These are phyloP conservation scores for Cephus cinctus DNA, from an alignment of 1,140 invertebrate species.

Conservation along the genomic window DNA sequence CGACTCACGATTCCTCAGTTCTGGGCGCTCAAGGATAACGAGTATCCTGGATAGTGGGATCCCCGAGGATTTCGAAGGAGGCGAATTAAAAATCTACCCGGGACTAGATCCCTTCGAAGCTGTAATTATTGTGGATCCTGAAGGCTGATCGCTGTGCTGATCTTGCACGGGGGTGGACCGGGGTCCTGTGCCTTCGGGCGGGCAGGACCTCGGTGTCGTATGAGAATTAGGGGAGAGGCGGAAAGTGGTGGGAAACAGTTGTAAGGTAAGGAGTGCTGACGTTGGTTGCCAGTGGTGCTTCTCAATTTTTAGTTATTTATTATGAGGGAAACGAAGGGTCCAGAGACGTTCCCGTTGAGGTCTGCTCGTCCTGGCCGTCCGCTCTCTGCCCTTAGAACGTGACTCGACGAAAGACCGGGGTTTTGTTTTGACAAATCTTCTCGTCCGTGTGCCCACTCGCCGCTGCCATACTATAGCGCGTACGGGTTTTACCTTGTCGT, in stretches of 20 bases:
- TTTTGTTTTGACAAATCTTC: constrained; percentile 48
- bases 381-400: constrained; percentile 28
- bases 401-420: constrained; percentile 40
- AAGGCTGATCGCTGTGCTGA: constrained; percentile 18
- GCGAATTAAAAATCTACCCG: too few relatives aligned
- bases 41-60: constrained; percentile 44
- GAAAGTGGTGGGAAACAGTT: constrained; percentile 13
- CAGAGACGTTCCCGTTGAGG: not conserved
- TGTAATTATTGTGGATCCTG: constrained; percentile 39
- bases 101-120: constrained; percentile 17
- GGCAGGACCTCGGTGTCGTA: too few relatives aligned
- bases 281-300: too few relatives aligned
- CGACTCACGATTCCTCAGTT: too few relatives aligned
- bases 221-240: not conserved
- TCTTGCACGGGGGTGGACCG: too few relatives aligned
- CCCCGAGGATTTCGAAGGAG: constrained; percentile 27
- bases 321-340: constrained; percentile 20
- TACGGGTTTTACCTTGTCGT: constrained; percentile 21
- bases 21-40: constrained; percentile 50
- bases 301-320: constrained; percentile 28
- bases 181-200: too few relatives aligned
- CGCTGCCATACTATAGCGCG: constrained; percentile 8
- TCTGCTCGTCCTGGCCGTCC: not conserved
- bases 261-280: constrained; percentile 5
- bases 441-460: constrained; percentile 20